Evolutionary conservation across 30 jellyfish, hydroid and myxozoan genomes (phyloP).

Genomic region (Aurelia aurita): DNA sequence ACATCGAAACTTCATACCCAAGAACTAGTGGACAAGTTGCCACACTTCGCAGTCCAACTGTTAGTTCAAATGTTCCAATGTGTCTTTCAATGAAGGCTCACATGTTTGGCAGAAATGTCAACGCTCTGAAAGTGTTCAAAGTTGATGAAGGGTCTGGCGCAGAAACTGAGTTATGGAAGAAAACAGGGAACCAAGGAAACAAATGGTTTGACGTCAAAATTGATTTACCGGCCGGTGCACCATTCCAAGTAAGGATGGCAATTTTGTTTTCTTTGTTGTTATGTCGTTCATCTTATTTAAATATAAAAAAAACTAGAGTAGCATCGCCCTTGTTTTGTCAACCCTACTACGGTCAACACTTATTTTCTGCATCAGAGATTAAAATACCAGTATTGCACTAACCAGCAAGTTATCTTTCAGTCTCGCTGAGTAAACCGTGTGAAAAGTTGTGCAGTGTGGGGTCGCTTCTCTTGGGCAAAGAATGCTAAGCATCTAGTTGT

Average conservation of each 20-base stretch:
- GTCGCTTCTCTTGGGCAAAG: too few relatives aligned
- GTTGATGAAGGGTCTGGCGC: slow-evolving; percentile 4
- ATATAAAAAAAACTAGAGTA: too few relatives aligned
- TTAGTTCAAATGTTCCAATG: slow-evolving; percentile 9
- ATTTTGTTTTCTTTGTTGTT: too few relatives aligned
- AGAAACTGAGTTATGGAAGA: not conserved
- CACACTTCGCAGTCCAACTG: slow-evolving; percentile 37
- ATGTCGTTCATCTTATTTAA: too few relatives aligned
- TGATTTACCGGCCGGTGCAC: slow-evolving; percentile 46
- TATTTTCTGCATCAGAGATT: too few relatives aligned
- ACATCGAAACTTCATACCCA: slow-evolving; percentile 67
- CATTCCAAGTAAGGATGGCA: slow-evolving; percentile 26
- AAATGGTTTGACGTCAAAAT: slow-evolving; percentile 21
- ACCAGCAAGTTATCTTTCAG: too few relatives aligned
- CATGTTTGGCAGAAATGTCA: slow-evolving; percentile 38
- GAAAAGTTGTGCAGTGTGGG: too few relatives aligned
- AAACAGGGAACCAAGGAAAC: slow-evolving; percentile 53
- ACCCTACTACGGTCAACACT: too few relatives aligned
- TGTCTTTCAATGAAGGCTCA: slow-evolving; percentile 50
- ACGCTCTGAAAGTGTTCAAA: slow-evolving; percentile 10
- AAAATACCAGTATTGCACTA: too few relatives aligned
- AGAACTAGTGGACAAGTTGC: slow-evolving; percentile 49
- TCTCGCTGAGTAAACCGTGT: too few relatives aligned
- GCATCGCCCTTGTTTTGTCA: too few relatives aligned
- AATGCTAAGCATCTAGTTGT: too few relatives aligned